Percentiles rank a stretch among this genome's conserved stretches.
Conservation (phyloP, 2,113 vertebrate species). For the Dasyurus viverrinus region DNA sequence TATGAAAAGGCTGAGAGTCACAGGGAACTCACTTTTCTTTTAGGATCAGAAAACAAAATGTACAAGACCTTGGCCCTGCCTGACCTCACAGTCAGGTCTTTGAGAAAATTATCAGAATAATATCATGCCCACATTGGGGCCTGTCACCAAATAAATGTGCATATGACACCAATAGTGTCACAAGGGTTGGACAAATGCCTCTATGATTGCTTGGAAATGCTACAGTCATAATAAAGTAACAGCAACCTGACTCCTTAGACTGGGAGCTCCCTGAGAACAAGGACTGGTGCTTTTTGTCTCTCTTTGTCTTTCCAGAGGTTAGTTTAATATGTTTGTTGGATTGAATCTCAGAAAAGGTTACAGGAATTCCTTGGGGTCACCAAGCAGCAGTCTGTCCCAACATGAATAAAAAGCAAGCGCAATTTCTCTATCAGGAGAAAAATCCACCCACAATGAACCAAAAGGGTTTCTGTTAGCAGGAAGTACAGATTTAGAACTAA, state of each 20-base stretch:
- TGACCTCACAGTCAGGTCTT: neutral
- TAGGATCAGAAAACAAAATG: neutral
- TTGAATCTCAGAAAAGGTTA: neutral
- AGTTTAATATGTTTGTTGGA: neutral
- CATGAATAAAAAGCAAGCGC: neutral
- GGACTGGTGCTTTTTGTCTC: neutral
- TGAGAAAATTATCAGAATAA: neutral
- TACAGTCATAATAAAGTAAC: neutral
- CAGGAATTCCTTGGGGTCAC: neutral
- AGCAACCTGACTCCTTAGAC: neutral
- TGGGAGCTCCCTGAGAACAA: neutral
- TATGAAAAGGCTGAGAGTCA: constrained; percentile 3
- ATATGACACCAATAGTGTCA: neutral
- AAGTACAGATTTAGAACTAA: neutral
- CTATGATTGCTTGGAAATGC: neutral
- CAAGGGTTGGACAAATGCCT: neutral
- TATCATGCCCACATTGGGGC: rapidly evolving
- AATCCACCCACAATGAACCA: neutral
- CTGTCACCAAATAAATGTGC: neutral
- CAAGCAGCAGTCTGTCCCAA: neutral
- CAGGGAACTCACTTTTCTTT: neutral
- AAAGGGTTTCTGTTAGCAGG: neutral
- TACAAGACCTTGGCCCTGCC: neutral
- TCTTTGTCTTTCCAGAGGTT: neutral
- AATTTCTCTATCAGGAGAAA: neutral